Evolutionary conservation across 2,888 invertebrate genomes (phyloP), one percentile per base, ranked within the genome.

Genomic region (Eurytoma californica): DNA sequence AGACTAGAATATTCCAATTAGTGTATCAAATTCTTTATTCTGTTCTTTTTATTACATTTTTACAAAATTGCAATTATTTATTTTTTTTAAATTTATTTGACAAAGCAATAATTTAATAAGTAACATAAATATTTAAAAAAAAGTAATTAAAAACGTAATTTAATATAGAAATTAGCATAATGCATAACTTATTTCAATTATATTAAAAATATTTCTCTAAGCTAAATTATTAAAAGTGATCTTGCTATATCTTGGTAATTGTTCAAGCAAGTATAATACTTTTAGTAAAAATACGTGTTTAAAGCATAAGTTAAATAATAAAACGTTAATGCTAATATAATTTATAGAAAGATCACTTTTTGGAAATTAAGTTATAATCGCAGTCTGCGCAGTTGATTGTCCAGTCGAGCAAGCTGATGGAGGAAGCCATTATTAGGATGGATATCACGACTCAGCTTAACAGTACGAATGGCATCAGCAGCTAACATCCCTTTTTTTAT

Each of bases 361-460:
- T n/a, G 4, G 57, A 61, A 30, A 7, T 49, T 57, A n/a, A 20
- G 66, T 83, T 81, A 85, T 47, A 87, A 84, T 53, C 86, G 86
- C 73, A 85, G 83, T 53, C 87, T 85, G 49, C 87, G 86, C 47
- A 89, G 77, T 13, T 86, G 87, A 84, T 91, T 92, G 81, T 92
- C 91, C 70, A 96, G 92, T 83, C 93, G 93, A 79, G 95, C 95
- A 80, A 96, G 91, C 86, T 96, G 96, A 75, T 93, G 93, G 77
- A 96, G 91, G 91, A 96, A 96, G 77, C 96, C 96, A 84, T 94
- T 93, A 88, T 96, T 96, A 63, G 96, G 96, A 86, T 94, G 93
- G 84, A 96, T 94, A 85, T 94, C 93, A 61, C 96, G 93, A 80
- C 93, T 92, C 83, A 92, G 92, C 81, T 95, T 94, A 16, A 96